phyloP scores from a whole-genome alignment of 2,113 vertebrate species.

The Notarius lentiginosus region DNA sequence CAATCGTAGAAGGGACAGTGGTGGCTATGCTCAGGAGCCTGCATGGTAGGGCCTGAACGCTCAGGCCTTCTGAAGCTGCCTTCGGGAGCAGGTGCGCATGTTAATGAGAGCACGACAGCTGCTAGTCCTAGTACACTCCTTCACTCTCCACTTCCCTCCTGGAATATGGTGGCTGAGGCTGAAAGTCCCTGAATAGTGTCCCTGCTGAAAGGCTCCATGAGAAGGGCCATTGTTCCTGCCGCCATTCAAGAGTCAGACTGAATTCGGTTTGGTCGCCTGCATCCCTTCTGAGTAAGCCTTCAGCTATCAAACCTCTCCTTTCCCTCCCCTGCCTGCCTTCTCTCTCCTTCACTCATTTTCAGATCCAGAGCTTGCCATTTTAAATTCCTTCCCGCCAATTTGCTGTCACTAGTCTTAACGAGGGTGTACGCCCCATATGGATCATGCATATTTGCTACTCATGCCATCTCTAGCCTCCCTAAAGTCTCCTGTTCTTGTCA shows the following conservation, averaged over 20 bases:
- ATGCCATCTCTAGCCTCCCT: not conserved
- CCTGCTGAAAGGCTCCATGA: conserved; percentile 64
- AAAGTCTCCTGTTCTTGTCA: not conserved
- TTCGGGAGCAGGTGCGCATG: conserved; percentile 88
- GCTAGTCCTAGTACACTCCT: conserved; percentile 64
- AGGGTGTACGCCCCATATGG: not conserved
- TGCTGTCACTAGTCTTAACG: conserved; percentile 33
- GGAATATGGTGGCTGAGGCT: conserved; percentile 52
- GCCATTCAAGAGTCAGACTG: conserved; percentile 61
- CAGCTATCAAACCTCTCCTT: conserved; percentile 69
- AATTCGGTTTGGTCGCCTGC: conserved; percentile 64
- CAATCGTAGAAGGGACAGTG: conserved; percentile 19
- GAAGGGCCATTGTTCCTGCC: conserved; percentile 77
- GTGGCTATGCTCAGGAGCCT: conserved; percentile 61
- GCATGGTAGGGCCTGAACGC: conserved; percentile 72
- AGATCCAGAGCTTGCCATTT: conserved; percentile 14
- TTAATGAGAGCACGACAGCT: conserved; percentile 83
- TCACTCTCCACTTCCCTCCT: conserved; percentile 46
- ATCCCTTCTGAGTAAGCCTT: conserved; percentile 62
- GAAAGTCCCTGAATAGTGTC: conserved; percentile 63
- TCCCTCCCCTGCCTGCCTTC: conserved; percentile 57
- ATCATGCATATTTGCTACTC: conserved; percentile 13
- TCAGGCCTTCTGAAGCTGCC: conserved; percentile 71
- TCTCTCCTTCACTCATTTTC: conserved; percentile 18
- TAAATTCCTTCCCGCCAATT: conserved; percentile 17